These are phyloP conservation scores for Gouania willdenowi DNA, from an alignment of 2,797 vertebrate species.

Conservation along the genomic window DNA sequence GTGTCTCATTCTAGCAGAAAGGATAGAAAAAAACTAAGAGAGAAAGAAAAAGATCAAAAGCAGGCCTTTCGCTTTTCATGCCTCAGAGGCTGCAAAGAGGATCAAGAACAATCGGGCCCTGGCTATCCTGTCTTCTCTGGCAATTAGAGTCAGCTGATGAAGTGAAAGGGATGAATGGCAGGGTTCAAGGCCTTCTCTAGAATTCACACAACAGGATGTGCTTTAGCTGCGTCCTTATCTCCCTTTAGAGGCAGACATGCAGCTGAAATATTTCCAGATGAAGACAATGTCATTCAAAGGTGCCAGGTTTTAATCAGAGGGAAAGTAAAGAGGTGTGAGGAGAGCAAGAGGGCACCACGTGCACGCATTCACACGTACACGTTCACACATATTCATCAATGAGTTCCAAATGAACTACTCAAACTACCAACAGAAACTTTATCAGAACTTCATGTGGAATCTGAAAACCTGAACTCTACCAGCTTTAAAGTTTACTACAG, in stretches of 20 bases:
- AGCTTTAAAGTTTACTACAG: constrained; percentile 38
- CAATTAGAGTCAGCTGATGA: constrained; percentile 99
- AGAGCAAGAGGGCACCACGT: constrained; percentile 47
- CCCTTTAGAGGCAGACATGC: constrained; percentile 84
- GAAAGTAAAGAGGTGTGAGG: constrained; percentile 63
- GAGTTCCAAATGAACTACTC: constrained; percentile 22
- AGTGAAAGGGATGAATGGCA: constrained; percentile 99
- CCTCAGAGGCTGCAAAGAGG: constrained; percentile 98
- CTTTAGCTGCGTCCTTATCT: constrained; percentile 72
- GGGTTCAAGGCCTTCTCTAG: constrained; percentile 97
- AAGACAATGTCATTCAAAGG: constrained; percentile 82
- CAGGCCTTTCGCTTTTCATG: constrained; percentile 98
- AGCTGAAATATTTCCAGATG: constrained; percentile 97
- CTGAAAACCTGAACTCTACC: too few species aligned
- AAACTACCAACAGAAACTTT: constrained; percentile 18
- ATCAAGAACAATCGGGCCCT: constrained; percentile 97
- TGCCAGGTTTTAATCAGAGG: constrained; percentile 72
- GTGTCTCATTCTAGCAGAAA: constrained; percentile 90
- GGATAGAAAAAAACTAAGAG: constrained; percentile 77
- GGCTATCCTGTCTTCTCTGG: constrained; percentile 98
- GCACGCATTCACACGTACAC: constrained; percentile 33
- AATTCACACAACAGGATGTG: constrained; percentile 98
- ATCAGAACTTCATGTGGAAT: constrained; percentile 4
- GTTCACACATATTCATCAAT: constrained; percentile 32
- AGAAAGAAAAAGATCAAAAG: constrained; percentile 90